Evolutionary conservation across 2,888 invertebrate species (phyloP), one percentile per base, ranked within the genome.

Genomic region (Furcula furcula): DNA sequence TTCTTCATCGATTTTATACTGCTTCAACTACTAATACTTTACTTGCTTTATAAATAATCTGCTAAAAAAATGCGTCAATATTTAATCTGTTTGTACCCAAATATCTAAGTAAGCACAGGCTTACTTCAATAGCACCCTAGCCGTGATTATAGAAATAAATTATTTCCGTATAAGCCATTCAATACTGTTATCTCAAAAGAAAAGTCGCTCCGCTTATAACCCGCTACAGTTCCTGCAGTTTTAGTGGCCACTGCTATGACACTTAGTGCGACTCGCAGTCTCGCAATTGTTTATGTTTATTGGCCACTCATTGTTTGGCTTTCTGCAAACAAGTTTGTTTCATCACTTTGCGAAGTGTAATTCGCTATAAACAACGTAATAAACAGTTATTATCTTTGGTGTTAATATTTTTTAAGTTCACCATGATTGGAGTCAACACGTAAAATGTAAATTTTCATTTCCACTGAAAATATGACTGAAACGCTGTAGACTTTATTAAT

Each of bases 231-330:
- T 4, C 7, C 4, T 18, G 7, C 18, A 7, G 5, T 22, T 25
- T 32, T 40, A 19, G 28, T 28, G 39, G 56, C 49, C 50, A 22
- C 44, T 35, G 34, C 44, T 34, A 29, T 31, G 47, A 55, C 67
- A 65, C 68, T 72, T 64, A 63, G 52, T 42, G 47, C 58, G 65
- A 55, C 58, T 62, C 44, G 60, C 71, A 76, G 79, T 72, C 76
- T 67, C 68, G 54, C 72, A 70, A 76, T 76, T 76, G 80, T 77
- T 82, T 78, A 82, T 77, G 76, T 79, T 83, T 83, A 82, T 77
- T 72, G 66, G 68, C 61, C 64, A 69, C 74, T 81, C 77, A 79
- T 80, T 79, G 77, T 76, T 76, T 72, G 66, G 55, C 61, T 60
- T 62, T 68, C 65, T 59, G 65, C 65, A 69, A 76, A 74, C 76